Percentiles rank a stretch among this genome's conserved stretches.
These are phyloP conservation scores for Cheilosia impressa DNA, from an alignment of 2,888 invertebrate genomes.

Conservation along the genomic window DNA sequence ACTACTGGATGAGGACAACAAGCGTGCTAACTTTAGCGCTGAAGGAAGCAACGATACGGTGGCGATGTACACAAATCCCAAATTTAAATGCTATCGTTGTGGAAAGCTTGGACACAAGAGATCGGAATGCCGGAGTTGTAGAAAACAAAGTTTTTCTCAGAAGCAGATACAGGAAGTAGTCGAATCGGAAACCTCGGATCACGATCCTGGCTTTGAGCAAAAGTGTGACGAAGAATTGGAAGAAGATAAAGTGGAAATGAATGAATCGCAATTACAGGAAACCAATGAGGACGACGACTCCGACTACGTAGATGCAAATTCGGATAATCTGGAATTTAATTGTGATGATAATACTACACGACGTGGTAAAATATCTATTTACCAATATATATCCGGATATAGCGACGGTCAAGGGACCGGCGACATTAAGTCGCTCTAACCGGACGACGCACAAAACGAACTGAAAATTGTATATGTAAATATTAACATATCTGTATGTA, in stretches of 20 bases:
- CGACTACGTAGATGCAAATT: neutral
- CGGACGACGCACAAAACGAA: no score
- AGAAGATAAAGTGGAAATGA: neutral
- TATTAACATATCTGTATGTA: no score
- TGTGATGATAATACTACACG: neutral
- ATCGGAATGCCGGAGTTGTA: neutral
- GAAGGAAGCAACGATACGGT: no score
- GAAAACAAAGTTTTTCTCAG: neutral
- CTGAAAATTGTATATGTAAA: no score
- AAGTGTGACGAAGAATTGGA: neutral
- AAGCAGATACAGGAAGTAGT: neutral
- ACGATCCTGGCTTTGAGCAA: neutral
- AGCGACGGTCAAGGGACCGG: no score
- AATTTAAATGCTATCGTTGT: neutral
- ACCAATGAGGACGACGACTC: neutral
- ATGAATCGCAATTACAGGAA: neutral
- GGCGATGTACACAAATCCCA: no score
- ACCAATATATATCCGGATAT: no score
- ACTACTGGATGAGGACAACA: no score
- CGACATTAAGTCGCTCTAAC: no score
- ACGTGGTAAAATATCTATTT: neutral
- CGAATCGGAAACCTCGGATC: neutral
- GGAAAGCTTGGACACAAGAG: neutral
- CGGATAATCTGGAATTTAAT: neutral
- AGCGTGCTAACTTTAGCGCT: no score